Percentiles rank a stretch among this genome's conserved stretches.
These are phyloP conservation scores for Coelopa pilipes DNA, from an alignment of 2,888 invertebrate genomes.

Conservation along the genomic window DNA sequence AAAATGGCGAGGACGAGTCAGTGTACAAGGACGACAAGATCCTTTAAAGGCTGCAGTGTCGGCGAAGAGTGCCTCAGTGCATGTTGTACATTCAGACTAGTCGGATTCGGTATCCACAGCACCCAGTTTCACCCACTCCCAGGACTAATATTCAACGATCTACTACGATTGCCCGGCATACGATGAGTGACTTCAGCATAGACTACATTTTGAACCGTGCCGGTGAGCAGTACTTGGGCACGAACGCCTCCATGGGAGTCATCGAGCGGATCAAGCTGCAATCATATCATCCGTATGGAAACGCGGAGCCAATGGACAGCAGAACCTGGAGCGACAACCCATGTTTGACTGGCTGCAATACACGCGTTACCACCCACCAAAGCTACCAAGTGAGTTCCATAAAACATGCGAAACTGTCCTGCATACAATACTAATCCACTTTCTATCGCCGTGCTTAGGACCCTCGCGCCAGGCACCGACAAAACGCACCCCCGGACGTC, in stretches of 20 bases:
- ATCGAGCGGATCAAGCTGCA: conserved; percentile 48
- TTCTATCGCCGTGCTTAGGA: conserved; percentile 46
- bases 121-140: no score
- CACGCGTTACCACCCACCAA: conserved; percentile 78
- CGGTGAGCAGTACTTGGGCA: conserved; percentile 65
- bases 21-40: conserved; percentile 26
- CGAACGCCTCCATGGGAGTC: conserved; percentile 58
- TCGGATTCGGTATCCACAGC: conserved; percentile 41
- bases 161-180: background rate
- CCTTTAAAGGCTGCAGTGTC: conserved; percentile 54
- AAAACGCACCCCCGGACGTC: conserved; percentile 71
- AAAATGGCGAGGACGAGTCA: conserved; percentile 33
- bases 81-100: conserved; percentile 35
- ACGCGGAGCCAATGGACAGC: conserved; percentile 36
- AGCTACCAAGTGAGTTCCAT: conserved; percentile 71
- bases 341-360: conserved; percentile 74
- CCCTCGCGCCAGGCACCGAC: conserved; percentile 62
- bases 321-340: conserved; percentile 46
- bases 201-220: conserved; percentile 72
- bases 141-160: background rate
- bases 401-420: background rate
- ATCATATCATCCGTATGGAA: conserved; percentile 39
- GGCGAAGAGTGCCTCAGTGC: conserved; percentile 47
- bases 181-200: conserved; percentile 70
- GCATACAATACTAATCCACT: background rate